These are phyloP conservation scores for Dendropsophus ebraccatus DNA, from an alignment of 2,113 vertebrate species.

Conservation along the genomic window DNA sequence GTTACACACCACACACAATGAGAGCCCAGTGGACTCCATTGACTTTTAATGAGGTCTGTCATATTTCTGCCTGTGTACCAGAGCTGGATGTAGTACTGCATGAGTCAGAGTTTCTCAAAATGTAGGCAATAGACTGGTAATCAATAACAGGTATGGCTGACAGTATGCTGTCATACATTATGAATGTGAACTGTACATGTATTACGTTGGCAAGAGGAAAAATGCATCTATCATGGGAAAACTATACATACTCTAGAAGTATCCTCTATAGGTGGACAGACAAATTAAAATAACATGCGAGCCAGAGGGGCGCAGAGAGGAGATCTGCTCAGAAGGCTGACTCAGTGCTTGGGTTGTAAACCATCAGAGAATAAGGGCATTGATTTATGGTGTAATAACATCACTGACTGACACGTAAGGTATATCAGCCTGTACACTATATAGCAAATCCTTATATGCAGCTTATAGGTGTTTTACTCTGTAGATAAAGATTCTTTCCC, in stretches of 20 bases:
- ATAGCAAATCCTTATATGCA: no score
- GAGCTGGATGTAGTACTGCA: no score
- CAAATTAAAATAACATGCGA: not conserved
- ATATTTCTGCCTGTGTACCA: no score
- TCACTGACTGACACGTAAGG: no score
- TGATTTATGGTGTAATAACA: no score
- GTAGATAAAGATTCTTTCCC: no score
- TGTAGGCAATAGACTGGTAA: not conserved
- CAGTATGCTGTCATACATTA: not conserved
- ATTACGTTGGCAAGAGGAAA: not conserved
- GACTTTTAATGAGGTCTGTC: no score
- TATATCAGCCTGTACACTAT: no score
- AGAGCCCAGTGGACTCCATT: no score
- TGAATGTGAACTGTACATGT: not conserved
- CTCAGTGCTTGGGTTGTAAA: not conserved
- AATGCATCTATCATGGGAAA: not conserved
- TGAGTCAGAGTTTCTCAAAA: not conserved
- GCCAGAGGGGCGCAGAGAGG: not conserved
- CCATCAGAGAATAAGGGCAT: no score
- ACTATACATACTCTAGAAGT: not conserved
- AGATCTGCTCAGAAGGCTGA: not conserved
- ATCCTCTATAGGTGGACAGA: not conserved
- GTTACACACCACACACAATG: no score
- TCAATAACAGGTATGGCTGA: not conserved
- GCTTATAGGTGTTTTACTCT: no score